Evolutionary conservation across 2,888 invertebrate genomes (phyloP).

Genomic region (Pachycephus smyrnensis): DNA sequence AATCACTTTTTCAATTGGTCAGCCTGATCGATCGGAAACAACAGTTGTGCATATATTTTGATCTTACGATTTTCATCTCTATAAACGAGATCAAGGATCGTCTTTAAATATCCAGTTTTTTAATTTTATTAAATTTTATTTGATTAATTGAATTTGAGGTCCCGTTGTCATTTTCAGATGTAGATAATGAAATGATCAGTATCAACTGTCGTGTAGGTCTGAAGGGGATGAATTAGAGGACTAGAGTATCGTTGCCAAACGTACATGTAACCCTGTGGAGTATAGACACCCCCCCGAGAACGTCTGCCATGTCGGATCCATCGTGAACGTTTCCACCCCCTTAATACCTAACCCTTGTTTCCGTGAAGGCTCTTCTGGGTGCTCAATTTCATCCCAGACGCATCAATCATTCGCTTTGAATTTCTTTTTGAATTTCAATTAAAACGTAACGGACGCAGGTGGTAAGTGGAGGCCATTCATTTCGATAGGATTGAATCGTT

Average conservation of each 20-base stretch:
- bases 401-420: constrained; percentile 2
- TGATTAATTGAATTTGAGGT: neutral
- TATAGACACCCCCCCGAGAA: neutral
- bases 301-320: neutral
- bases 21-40: neutral
- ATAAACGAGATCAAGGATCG: neutral
- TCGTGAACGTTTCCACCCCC: neutral
- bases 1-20: neutral
- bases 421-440: constrained; percentile 7
- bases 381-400: neutral
- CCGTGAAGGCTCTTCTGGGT: neutral
- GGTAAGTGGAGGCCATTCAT: neutral
- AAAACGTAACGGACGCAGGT: neutral
- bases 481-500: neutral
- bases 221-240: neutral
- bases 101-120: neutral
- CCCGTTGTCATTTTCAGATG: neutral
- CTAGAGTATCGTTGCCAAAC: neutral
- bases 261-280: neutral
- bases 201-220: neutral
- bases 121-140: neutral
- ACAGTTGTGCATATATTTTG: neutral
- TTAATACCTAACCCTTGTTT: neutral
- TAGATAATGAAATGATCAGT: neutral
- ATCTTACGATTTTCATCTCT: neutral